Evolutionary conservation across 2,797 vertebrate genomes (phyloP), one percentile per base, ranked within the genome.

Genomic region (Balearica regulorum): DNA sequence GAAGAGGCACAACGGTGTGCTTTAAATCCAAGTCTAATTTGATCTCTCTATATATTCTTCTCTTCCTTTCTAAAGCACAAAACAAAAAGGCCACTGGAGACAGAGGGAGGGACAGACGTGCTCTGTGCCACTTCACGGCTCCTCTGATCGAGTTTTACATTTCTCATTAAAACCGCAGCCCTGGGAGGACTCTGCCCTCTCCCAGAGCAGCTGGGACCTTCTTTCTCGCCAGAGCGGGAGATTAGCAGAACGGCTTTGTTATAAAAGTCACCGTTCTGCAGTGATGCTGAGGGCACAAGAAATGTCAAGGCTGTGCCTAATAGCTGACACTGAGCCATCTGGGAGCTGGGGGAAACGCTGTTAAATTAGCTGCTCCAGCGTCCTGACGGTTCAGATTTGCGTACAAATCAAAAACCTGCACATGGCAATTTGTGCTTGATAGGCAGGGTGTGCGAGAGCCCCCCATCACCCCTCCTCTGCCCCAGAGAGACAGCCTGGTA

Each of bases 391-490:
- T 81, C 13, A 6, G 58, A 62, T 49, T 44, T 17, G 57, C 0
- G 11, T 43, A 49, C 54, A 31, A 60, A 68, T 41, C 54, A 72
- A 29, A 60, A 73, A 66, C 9, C 57, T 2, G 39, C 68, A 44
- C 17, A 0, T 3, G 35, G 82, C 64, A 43, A 41, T 28, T 43
- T 37, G 57, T 51, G 69, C 79, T 28, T 7, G 64, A 53, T 19
- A 20, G 0, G 51, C n/a, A 39, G 55, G 37, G 44, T 4, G 65
- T 37, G 68, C 0, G 1, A 33, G 55, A 73, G n/a, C 24, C 16
- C 61, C 64, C 31, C n/a, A 9, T 10, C 13, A 0, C 33, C 54
- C 49, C 54, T 35, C 31, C 35, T 2, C 0, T 0, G 11, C 1
- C 53, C 77, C 13, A 0, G 5, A 41, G 14, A 44, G 51, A 14